Base-by-base conservation (phyloP, 23 tunicate genomes). In the Halocynthia roretzi region DNA sequence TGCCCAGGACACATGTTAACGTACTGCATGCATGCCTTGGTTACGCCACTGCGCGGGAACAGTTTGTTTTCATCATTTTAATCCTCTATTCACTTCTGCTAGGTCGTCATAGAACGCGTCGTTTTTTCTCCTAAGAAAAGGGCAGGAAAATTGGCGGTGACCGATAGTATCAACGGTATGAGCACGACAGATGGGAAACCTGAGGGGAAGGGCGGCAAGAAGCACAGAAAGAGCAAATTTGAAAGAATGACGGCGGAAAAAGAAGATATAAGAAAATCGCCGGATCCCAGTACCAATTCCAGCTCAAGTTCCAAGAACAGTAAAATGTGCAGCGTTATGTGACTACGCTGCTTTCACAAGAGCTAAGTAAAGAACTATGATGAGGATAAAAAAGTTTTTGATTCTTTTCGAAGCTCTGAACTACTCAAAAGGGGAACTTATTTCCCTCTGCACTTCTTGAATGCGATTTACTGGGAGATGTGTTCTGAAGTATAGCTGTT, bases 91-190 rank as follows among this genome's bases (percentile, higher is more conserved):
- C 2, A 7, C 77, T 51, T 15, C 68, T 67, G 65, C 8, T 68
- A 91, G 98, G 98, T 85, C 14, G 98, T 82, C 17, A 92, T 92
- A 7, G 92, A 92, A 52, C 54, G 87, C 61, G 92, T 86, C 10
- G 91, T 92, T 12, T 92, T 92, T 69, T 85, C 91, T 6, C 91
- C 91, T 2, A 92, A 92, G 81, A 91, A 91, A 62, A 92, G 86
- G 62, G 84, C 70, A 14, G 67, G 44, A 11, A 64, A 62, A 62
- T 62, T 62, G 51, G 54, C 78, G n/a, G 70, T 77, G 7, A 44
- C 6, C 48, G 70, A 81, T 18, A 67, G 53, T 56, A 12, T 7
- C 9, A 40, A 71, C 61, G 86, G 69, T 50, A 54, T 53, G 22
- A 68, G 54, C 66, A 56, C 78, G 18, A 1, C 44, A 31, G 44